Evolutionary conservation across 2,888 invertebrate species (phyloP), one percentile per base, ranked within the genome.

Genomic region (Ditula angustiorana): DNA sequence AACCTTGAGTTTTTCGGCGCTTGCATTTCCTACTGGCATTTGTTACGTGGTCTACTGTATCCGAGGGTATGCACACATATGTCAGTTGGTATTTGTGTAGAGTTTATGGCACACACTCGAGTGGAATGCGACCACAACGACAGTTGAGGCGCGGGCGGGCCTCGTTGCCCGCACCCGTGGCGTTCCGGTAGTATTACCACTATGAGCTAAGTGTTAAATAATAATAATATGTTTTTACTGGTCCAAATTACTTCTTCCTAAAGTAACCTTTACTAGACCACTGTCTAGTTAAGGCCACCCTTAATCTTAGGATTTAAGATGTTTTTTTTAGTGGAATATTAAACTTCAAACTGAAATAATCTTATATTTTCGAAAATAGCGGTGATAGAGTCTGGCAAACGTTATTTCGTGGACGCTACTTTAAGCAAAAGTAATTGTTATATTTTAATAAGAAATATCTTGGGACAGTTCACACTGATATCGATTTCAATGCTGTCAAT

Each of bases 161-260:
- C 47, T 61, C 68, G 66, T 67, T 69, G 55, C 49, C 46, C 46
- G 26, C 67, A 67, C 61, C 44, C 67, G 61, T 49, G 28, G 49
- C 49, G 41, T 56, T 46, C 46, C 46, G 19, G 41, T 16, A 4
- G 21, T 21, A 30, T 41, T 41, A 10, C 19, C 24, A 33, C 26
- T 23, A 49, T 35, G 24, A 33, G 16, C 35, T 30, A 37, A 37
- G 33, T 30, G 46, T 46, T 33, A 66, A 46, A 35, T 50, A 41
- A 49, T 50, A 41, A 49, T 44, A 66, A 60, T 53, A 57, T 67
- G 55, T 69, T 62, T 66, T 70, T 60, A 70, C 69, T 70, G 68
- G 66, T 67, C 13, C 1, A 13, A 35, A 13, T 35, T 33, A n/a
- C n/a, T n/a, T n/a, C n/a, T n/a, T n/a, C 8, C 30, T 8, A 30